Evolutionary conservation across 2,113 vertebrate genomes (phyloP).

Genomic region (Coryphaenoides rupestris): DNA sequence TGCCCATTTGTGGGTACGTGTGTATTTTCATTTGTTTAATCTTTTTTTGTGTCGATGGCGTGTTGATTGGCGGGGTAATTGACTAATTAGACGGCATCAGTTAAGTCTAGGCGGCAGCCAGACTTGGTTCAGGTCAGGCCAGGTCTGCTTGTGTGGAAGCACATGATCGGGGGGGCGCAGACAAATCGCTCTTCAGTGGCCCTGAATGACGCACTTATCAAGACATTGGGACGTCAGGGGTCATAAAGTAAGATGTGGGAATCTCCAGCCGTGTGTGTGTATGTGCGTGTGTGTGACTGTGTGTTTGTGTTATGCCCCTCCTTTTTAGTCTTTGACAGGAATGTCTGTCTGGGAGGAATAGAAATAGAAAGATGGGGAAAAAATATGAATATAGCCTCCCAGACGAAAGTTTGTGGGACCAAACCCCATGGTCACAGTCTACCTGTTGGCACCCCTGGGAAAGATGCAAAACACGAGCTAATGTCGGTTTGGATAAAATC

Average conservation of each 20-base stretch:
- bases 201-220: conserved; percentile 22
- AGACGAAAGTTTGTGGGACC: too few relatives aligned
- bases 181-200: conserved; percentile 15
- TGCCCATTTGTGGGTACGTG: too few relatives aligned
- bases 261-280: conserved; percentile 9
- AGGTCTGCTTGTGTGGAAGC: conserved; percentile 6
- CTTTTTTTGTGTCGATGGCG: too few relatives aligned
- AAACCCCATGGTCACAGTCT: too few relatives aligned
- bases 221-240: conserved; percentile 17
- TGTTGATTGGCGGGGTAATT: too few relatives aligned
- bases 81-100: too few relatives aligned
- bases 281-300: conserved; percentile 8
- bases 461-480: too few relatives aligned
- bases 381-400: background rate
- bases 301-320: background rate
- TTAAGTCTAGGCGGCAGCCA: too few relatives aligned
- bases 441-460: too few relatives aligned
- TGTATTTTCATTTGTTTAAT: too few relatives aligned
- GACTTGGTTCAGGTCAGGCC: background rate
- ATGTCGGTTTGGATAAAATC: too few relatives aligned
- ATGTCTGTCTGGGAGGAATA: background rate
- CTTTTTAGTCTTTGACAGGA: background rate
- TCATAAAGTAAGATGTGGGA: conserved; percentile 41
- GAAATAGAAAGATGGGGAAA: background rate
- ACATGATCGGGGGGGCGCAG: background rate